Percentiles rank a stretch among this genome's conserved stretches.
phyloP scores from a whole-genome alignment of 1,140 invertebrate genomes.

The Zaprionus nigranus region DNA sequence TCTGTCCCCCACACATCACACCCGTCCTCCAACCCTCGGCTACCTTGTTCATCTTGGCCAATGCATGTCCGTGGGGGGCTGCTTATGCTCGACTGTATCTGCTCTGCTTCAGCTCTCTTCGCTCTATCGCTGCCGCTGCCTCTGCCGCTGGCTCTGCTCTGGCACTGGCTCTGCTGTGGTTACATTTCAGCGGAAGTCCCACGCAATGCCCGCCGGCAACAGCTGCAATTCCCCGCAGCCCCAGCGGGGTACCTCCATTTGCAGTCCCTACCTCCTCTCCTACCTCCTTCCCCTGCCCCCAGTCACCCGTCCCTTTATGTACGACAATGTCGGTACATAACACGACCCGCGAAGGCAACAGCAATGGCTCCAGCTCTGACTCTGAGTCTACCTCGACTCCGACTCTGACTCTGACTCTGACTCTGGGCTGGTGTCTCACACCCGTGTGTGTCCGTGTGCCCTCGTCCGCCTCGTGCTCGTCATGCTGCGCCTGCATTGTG shows the following conservation, averaged over 20 bases:
- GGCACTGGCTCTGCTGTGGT: slow-evolving; percentile 66
- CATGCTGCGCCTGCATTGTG: slow-evolving; percentile 81
- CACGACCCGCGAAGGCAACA: slow-evolving; percentile 61
- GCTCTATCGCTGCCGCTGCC: slow-evolving; percentile 28
- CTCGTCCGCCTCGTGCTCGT: slow-evolving; percentile 54
- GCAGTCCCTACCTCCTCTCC: not conserved
- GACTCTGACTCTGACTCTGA: slow-evolving; percentile 43
- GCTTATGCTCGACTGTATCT: slow-evolving; percentile 28
- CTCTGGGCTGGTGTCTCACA: slow-evolving; percentile 12
- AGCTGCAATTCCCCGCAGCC: slow-evolving; percentile 59
- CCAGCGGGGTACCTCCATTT: not conserved
- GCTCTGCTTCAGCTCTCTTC: slow-evolving; percentile 46
- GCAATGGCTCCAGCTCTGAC: slow-evolving; percentile 19
- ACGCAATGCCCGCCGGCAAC: slow-evolving; percentile 76
- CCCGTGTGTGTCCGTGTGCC: slow-evolving; percentile 44
- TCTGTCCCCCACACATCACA: not conserved
- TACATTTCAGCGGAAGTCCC: slow-evolving; percentile 81
- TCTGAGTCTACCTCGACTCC: slow-evolving; percentile 31
- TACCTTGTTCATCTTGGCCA: slow-evolving; percentile 20
- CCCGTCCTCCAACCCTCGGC: not conserved
- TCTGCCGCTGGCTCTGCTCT: slow-evolving; percentile 63
- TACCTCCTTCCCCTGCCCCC: not conserved
- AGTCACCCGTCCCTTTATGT: slow-evolving; percentile 47
- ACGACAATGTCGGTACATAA: slow-evolving; percentile 80
- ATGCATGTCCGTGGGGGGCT: slow-evolving; percentile 22